A percentile compares a stretch with the other conserved stretches of the same genome.
These are phyloP conservation scores for Chaetoderma sp. DNA, from an alignment of 2,888 invertebrate genomes.

Conservation along the genomic window DNA sequence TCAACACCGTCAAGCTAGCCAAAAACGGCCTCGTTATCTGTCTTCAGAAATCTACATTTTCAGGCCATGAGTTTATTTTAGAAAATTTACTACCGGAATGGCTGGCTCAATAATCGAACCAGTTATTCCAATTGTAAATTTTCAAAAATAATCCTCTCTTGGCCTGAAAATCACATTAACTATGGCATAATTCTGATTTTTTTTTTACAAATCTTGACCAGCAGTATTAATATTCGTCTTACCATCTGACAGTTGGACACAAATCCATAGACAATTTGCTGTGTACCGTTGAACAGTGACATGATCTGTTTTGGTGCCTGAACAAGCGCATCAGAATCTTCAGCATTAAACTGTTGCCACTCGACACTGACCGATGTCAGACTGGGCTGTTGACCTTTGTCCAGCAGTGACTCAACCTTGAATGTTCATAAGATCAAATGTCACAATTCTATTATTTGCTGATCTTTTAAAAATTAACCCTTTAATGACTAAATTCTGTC, in stretches of 20 bases:
- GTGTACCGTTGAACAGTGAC: constrained; percentile 66
- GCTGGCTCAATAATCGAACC: too few relatives aligned
- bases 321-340: constrained; percentile 43
- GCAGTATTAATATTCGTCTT: constrained; percentile 21
- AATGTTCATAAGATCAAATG: neutral
- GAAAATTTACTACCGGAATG: too few relatives aligned
- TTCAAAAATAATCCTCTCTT: too few relatives aligned
- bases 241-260: constrained; percentile 65
- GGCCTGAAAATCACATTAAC: too few relatives aligned
- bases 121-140: too few relatives aligned
- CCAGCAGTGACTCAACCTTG: constrained; percentile 55
- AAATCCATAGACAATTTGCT: constrained; percentile 67
- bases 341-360: constrained; percentile 64
- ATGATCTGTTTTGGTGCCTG: constrained; percentile 65
- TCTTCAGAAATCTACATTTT: too few relatives aligned
- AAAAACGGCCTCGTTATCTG: too few relatives aligned
- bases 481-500: too few relatives aligned
- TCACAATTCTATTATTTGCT: constrained; percentile 5
- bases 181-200: too few relatives aligned
- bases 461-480: neutral
- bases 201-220: too few relatives aligned
- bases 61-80: too few relatives aligned
- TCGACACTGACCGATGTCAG: constrained; percentile 63
- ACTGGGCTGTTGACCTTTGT: constrained; percentile 61
- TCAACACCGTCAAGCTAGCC: too few relatives aligned